Evolutionary conservation across 2,888 invertebrate species (phyloP), one percentile per base, ranked within the genome.

Genomic region (Formica aserva): DNA sequence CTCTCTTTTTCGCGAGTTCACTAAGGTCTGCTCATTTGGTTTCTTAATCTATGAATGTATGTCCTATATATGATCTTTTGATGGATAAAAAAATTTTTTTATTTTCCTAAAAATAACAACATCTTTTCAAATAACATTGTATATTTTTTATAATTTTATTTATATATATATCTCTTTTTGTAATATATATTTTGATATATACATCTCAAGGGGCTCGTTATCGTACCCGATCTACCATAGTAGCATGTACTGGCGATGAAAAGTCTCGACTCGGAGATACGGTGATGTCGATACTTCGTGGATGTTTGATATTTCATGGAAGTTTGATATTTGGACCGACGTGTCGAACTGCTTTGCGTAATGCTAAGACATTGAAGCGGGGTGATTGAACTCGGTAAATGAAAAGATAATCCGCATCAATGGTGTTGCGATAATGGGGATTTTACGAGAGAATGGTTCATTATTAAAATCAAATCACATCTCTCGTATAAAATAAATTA

Each of bases 331-430:
- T 78, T 45, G 22, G 29, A 66, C 13, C 22, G 8, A 32, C 29
- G 45, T 41, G 32, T 18, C 5, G 18, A 18, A 55, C 45, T 22
- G 71, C 32, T 60, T 32, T 35, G 35, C 22, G 26, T 57, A 35
- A 60, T 71, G 78, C 45, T 45, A 11, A 77, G 71, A 71, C n/a
- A 26, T 60, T 48, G 60, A 82, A 63, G 41, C 15, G 32, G 9
- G 41, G 63, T 65, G 63, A 74, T 55, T 52, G 63, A 81, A 48
- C 63, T 82, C 52, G 63, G 41, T 82, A 55, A 41, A 83, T 83
- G 32, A 22, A 52, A 32, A 41, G 22, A 77, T 55, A 52, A 82
- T 80, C 29, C 22, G 22, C 66, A 76, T 81, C 18, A 22, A 35
- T 15, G 11, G 5, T 15, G 11, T 55, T 26, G 38, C 35, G 22